Evolutionary conservation across 2,888 invertebrate genomes (phyloP), one percentile per base, ranked within the genome.

Genomic region (Cotesia congregata): DNA sequence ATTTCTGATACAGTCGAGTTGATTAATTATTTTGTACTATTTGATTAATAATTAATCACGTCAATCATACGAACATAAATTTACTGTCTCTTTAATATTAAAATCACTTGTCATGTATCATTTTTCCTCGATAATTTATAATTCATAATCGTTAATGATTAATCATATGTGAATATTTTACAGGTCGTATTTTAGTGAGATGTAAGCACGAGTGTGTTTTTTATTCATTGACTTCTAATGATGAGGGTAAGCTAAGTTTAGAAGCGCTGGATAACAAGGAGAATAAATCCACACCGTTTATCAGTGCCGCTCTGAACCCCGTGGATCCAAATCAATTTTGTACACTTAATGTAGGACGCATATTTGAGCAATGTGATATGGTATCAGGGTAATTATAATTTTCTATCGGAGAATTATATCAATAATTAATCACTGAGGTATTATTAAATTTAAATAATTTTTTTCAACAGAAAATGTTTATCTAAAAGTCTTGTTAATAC

Each of bases 301-400:
- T 85, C 68, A 86, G 88, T 69, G 85, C 83, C 71, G 88, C 88
- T 82, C 81, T 88, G 50, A 83, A 83, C 80, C 79, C 81, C 1
- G 76, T 77, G n/a, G 80, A 86, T 77, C 1, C 30, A 9, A 84
- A 86, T 76, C 79, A 81, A 72, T 87, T 83, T 82, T 88, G 87
- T 64, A 84, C 85, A 17, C 67, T 83, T 20, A 82, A 83, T 75
- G 81, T 81, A 15, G 81, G 84, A 39, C 83, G 85, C 80, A 77
- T 71, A 17, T 67, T 89, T 17, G 78, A 76, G 17, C 71, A 88
- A 72, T 86, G 86, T 86, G 88, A 88, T 76, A 41, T 85, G 20
- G 80, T 78, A 41, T 84, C 81, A 79, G 68, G 76, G 88, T 87
- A 79, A 65, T 17, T 59, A 17, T 17, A 17, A 17, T 17, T 17